These are phyloP conservation scores for Trachelus iudaicus DNA, from an alignment of 2,888 invertebrate species.

Conservation along the genomic window DNA sequence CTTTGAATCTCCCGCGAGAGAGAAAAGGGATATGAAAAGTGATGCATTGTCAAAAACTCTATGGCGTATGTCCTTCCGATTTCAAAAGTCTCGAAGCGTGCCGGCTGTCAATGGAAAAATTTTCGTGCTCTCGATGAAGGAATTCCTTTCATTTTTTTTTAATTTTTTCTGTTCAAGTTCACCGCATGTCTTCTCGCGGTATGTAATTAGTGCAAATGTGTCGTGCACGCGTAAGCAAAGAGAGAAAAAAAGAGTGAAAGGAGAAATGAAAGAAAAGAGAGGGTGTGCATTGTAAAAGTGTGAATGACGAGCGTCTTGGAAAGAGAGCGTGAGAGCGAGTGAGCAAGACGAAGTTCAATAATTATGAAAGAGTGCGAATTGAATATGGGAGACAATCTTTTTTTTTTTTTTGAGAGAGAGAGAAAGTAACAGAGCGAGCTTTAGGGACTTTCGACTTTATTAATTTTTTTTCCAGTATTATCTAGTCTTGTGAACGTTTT, in stretches of 20 bases:
- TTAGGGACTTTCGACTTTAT: slow-evolving; percentile 54
- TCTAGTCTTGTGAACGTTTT: slow-evolving; percentile 58
- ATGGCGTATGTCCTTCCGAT: too few species aligned
- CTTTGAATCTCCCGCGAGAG: too few species aligned
- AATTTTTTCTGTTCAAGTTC: too few species aligned
- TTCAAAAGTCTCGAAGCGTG: too few species aligned
- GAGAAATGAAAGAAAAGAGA: slow-evolving; percentile 8
- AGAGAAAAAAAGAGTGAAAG: neutral
- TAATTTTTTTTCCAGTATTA: slow-evolving; percentile 64
- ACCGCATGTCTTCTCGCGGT: too few species aligned
- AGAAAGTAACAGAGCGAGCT: slow-evolving; percentile 10
- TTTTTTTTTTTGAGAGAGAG: slow-evolving; percentile 9
- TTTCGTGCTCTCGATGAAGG: too few species aligned
- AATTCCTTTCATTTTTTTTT: too few species aligned
- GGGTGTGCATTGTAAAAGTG: slow-evolving; percentile 8
- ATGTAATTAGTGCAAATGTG: slow-evolving; percentile 3
- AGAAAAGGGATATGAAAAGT: too few species aligned
- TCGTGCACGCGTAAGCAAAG: slow-evolving; percentile 4
- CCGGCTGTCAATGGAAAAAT: too few species aligned
- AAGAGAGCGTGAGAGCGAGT: slow-evolving; percentile 12
- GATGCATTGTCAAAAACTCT: too few species aligned
- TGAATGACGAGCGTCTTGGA: slow-evolving; percentile 4
- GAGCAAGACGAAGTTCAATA: slow-evolving; percentile 9
- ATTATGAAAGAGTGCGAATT: slow-evolving; percentile 12
- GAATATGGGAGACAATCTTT: slow-evolving; percentile 8